phyloP scores from a whole-genome alignment of 1,140 invertebrate genomes.

The Metopolophium dirhodum region DNA sequence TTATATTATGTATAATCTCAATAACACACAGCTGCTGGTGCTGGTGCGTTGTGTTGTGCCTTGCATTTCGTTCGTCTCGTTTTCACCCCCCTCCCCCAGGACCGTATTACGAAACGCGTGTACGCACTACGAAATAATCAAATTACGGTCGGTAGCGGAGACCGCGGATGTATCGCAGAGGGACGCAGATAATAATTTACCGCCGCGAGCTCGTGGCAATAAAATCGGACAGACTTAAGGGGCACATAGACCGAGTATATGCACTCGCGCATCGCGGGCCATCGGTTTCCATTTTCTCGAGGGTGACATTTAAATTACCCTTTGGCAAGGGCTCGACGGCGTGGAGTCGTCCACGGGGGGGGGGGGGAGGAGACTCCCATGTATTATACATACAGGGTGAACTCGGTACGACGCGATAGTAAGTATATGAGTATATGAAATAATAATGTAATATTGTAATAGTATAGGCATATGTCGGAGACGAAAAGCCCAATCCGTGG shows the following conservation, averaged over 20 bases:
- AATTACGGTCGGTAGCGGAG: not conserved
- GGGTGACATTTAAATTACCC: conserved; percentile 42
- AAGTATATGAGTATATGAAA: not conserved
- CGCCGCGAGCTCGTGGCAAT: not conserved
- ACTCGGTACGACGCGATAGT: not conserved
- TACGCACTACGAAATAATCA: conserved; percentile 23
- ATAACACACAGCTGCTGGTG: not conserved
- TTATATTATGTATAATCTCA: no score
- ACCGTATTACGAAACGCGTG: not conserved
- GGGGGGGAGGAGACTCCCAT: not conserved
- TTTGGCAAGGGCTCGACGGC: not conserved
- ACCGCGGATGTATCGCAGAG: not conserved
- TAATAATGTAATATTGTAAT: not conserved
- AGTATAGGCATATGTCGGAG: not conserved
- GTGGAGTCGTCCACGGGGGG: not conserved
- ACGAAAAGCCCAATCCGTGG: no score
- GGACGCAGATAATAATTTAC: conserved; percentile 2
- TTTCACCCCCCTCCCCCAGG: not conserved
- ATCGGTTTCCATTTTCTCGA: conserved; percentile 17
- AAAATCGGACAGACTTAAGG: not conserved
- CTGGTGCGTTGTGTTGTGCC: no score
- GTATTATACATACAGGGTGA: not conserved
- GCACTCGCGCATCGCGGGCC: not conserved
- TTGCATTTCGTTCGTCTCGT: not conserved
- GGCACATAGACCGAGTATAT: not conserved